These are phyloP conservation scores for Cephonodes hylas DNA, from an alignment of 2,888 invertebrate genomes.

Conservation along the genomic window DNA sequence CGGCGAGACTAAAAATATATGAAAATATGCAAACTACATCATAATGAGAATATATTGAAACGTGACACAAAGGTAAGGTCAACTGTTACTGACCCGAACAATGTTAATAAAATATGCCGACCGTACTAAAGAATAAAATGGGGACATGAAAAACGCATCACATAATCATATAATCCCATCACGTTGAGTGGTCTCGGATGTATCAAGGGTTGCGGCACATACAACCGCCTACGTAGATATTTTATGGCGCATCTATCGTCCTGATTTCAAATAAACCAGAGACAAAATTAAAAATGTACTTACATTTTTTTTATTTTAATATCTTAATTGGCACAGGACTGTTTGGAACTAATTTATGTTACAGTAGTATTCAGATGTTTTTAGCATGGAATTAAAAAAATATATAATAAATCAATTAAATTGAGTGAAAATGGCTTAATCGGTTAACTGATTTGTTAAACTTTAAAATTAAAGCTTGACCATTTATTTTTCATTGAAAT, in stretches of 20 bases:
- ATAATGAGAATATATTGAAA: conserved; percentile 1
- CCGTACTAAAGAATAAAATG: conserved; percentile 55
- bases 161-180: conserved; percentile 63
- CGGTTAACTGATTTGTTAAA: too few relatives aligned
- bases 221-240: background rate
- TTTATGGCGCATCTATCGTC: background rate
- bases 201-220: conserved; percentile 15
- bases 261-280: background rate
- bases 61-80: conserved; percentile 21
- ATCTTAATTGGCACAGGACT: too few relatives aligned
- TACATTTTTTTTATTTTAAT: too few relatives aligned
- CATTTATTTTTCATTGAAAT: too few relatives aligned
- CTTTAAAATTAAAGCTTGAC: too few relatives aligned
- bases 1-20: too few relatives aligned
- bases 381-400: too few relatives aligned
- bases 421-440: too few relatives aligned
- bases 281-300: too few relatives aligned
- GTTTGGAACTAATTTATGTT: too few relatives aligned
- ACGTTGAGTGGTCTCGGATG: conserved; percentile 50
- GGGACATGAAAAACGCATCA: conserved; percentile 65
- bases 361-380: too few relatives aligned
- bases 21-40: background rate
- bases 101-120: conserved; percentile 47
- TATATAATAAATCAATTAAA: too few relatives aligned
- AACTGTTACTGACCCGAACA: conserved; percentile 28